Conservation (phyloP, 2,113 vertebrate species). For the Dicaeum eximium region DNA sequence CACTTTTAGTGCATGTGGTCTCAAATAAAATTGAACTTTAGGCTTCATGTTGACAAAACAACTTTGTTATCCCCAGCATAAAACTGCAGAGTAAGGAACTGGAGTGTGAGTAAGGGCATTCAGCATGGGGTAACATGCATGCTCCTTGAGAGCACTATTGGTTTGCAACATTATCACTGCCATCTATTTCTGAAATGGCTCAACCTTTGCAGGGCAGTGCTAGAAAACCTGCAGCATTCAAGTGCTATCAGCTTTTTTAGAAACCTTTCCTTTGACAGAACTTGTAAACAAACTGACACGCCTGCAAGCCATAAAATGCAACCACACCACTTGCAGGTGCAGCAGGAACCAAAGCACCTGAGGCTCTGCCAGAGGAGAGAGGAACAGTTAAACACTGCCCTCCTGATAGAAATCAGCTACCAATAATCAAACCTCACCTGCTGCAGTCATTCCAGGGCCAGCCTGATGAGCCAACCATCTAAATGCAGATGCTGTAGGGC, state of each 20-base stretch:
- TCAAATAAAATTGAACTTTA: not conserved
- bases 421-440: not conserved
- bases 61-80: not conserved
- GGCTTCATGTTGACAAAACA: not conserved
- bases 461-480: not conserved
- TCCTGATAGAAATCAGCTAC: not conserved
- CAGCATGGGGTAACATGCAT: not conserved
- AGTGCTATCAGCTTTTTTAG: not conserved
- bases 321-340: not conserved
- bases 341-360: not conserved
- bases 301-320: not conserved
- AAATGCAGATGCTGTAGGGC: not conserved
- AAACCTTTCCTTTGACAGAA: not conserved
- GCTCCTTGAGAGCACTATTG: not conserved
- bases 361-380: not conserved
- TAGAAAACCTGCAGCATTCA: not conserved
- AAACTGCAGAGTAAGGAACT: not conserved
- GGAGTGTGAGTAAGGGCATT: not conserved
- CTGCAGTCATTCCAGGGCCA: not conserved
- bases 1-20: not conserved
- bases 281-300: not conserved
- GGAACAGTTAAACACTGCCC: not conserved
- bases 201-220: not conserved
- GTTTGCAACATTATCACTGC: not conserved
- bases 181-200: not conserved